Conservation (phyloP, 1,140 invertebrate genomes). For the Dendroctonus ponderosae region DNA sequence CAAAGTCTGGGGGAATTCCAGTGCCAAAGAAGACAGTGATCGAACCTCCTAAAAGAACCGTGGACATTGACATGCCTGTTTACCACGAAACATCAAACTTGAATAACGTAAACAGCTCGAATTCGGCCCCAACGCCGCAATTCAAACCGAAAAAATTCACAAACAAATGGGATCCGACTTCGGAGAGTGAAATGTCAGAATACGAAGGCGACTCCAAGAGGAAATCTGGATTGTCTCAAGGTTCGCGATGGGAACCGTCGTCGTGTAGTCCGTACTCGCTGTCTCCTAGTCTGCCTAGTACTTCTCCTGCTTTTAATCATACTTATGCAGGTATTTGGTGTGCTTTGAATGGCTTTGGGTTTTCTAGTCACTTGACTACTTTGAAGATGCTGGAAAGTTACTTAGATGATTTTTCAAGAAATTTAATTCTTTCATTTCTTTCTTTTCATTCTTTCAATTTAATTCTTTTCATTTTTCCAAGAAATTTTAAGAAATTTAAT, state of each 20-base stretch:
- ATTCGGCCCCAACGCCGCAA: conserved; percentile 28
- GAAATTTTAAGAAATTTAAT: too few relatives aligned
- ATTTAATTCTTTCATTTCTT: too few relatives aligned
- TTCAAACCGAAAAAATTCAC: conserved; percentile 53
- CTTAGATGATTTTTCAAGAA: too few relatives aligned
- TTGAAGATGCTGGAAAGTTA: too few relatives aligned
- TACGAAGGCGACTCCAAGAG: conserved; percentile 55
- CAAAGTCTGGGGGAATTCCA: conserved; percentile 56
- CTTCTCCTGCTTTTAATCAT: conserved; percentile 54
- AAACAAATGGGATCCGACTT: conserved; percentile 65
- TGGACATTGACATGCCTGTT: conserved; percentile 62
- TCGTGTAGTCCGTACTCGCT: conserved; percentile 60
- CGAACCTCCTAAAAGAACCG: conserved; percentile 55
- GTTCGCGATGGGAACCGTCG: conserved; percentile 56
- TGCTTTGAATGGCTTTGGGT: conserved; percentile 2
- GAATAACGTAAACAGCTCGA: conserved; percentile 31
- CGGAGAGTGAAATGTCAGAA: conserved; percentile 63
- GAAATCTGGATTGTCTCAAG: conserved; percentile 52
- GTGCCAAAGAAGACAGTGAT: conserved; percentile 50
- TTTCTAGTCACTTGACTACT: not conserved
- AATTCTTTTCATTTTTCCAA: too few relatives aligned
- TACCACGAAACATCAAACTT: conserved; percentile 59
- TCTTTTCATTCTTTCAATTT: too few relatives aligned
- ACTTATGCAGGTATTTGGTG: conserved; percentile 45
- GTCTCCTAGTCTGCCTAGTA: conserved; percentile 60